Base-by-base conservation (phyloP, 2,888 invertebrate genomes). In the Dasysyrphus albostriatus region DNA sequence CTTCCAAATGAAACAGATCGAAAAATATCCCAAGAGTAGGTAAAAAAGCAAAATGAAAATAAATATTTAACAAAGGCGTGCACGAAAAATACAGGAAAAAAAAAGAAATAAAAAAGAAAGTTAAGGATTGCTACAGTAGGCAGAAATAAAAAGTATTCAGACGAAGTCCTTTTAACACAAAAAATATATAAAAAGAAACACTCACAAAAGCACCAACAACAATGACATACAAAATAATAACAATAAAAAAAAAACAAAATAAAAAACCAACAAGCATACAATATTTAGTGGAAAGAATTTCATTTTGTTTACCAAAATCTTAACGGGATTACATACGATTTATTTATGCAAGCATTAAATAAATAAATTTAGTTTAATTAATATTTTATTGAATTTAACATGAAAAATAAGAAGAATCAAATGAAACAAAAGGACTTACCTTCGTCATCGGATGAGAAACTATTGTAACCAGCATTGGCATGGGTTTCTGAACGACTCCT, bases 381-480 rank as follows among this genome's bases (percentile, higher is more conserved):
- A 59, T 81, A 72, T 72, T 76, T 67, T 47, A 65, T 47, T 12
- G 14, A 83, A 74, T 78, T 78, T 32, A 49, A 51, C 10, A 49
- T 37, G 32, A 47, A 44, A 29, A 44, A 47, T 16, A 61, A 32
- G 9, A 39, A 37, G 24, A 6, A 29, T 63, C 54, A 12, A 61
- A 7, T 89, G 8, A 54, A 70, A 19, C 49, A 7, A 89, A 63
- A 19, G 3, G 7, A 94, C 95, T 94, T 95, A 97, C 97, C 97
- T 96, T 97, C 97, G 93, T 97, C 97, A 90, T 97, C 97, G 82
- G 97, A 97, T 89, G 97, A 97, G 92, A 97, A 97, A 91, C 96
- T 97, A 93, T 96, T 97, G 92, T 96, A 97, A 44, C 94, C 94
- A 39, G 93, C 93, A 89, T 94, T 94, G 3, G 94, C 93, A 93